Evolutionary conservation across 2,113 vertebrate genomes (phyloP).

Genomic region (Siphamia tubifer): DNA sequence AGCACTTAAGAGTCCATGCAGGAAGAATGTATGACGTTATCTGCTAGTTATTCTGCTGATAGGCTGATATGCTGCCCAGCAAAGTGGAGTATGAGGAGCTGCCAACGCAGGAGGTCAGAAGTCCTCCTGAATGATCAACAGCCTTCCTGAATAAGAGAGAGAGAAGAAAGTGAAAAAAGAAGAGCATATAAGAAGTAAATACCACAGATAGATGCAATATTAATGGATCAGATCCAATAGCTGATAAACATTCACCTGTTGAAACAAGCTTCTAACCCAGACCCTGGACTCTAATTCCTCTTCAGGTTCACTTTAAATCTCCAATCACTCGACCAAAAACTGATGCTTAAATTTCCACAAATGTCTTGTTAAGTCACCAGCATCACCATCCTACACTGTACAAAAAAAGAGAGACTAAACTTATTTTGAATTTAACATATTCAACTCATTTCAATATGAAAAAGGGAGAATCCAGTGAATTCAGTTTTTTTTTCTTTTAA

Average conservation of each 20-base stretch:
- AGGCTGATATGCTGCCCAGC: slow-evolving; percentile 16
- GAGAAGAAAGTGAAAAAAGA: neutral
- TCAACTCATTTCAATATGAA: too few relatives aligned
- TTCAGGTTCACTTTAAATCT: slow-evolving; percentile 16
- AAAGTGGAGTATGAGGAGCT: neutral
- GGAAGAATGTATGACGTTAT: slow-evolving; percentile 53
- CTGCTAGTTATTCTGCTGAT: slow-evolving; percentile 35
- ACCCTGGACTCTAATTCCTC: slow-evolving; percentile 12
- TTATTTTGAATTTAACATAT: too few relatives aligned
- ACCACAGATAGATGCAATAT: neutral
- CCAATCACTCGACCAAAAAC: slow-evolving; percentile 11
- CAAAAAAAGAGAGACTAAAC: too few relatives aligned
- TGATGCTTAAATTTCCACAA: neutral
- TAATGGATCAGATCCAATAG: slow-evolving; percentile 23
- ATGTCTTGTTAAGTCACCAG: neutral
- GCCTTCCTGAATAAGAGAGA: slow-evolving; percentile 16
- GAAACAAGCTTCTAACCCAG: slow-evolving; percentile 8
- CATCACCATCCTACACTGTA: too few relatives aligned
- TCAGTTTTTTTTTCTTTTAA: too few relatives aligned
- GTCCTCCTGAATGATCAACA: neutral
- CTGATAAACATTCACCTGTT: slow-evolving; percentile 26
- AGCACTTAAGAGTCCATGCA: slow-evolving; percentile 26
- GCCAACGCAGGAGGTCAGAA: slow-evolving; percentile 22
- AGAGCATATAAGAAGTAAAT: slow-evolving; percentile 7
- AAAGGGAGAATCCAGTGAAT: too few relatives aligned